phyloP scores from a whole-genome alignment of 2,888 invertebrate genomes.

The Zaprionus bogoriensis region DNA sequence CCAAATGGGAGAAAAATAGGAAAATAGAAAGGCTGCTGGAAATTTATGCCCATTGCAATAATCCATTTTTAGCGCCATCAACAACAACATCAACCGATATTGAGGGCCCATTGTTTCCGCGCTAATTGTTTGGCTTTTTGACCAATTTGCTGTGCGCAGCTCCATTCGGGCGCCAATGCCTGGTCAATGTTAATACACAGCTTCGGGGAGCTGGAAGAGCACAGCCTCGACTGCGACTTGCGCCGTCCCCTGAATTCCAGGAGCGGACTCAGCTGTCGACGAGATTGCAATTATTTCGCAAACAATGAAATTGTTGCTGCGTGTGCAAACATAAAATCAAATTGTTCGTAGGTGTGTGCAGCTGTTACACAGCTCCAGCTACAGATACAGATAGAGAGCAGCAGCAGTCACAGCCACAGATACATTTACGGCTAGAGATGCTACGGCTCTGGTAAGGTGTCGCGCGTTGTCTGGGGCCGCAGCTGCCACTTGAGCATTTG shows the following conservation, averaged over 20 bases:
- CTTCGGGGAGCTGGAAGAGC: too few relatives aligned
- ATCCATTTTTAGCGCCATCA: slow-evolving; percentile 82
- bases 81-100: slow-evolving; percentile 79
- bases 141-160: slow-evolving; percentile 55
- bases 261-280: slow-evolving; percentile 75
- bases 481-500: slow-evolving; percentile 61
- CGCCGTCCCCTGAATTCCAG: neutral
- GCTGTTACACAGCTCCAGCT: slow-evolving; percentile 36
- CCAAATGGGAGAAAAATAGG: slow-evolving; percentile 1
- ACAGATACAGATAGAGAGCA: slow-evolving; percentile 25
- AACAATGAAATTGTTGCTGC: slow-evolving; percentile 81
- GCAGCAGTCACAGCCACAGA: slow-evolving; percentile 12
- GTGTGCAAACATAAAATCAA: slow-evolving; percentile 77
- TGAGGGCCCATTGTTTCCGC: slow-evolving; percentile 82
- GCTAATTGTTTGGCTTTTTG: slow-evolving; percentile 83
- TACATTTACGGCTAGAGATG: slow-evolving; percentile 17
- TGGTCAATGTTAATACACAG: slow-evolving; percentile 1
- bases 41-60: slow-evolving; percentile 82
- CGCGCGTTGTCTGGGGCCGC: slow-evolving; percentile 35
- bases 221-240: neutral
- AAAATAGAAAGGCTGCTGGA: slow-evolving; percentile 53
- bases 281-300: slow-evolving; percentile 81
- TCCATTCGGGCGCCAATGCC: neutral
- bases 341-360: slow-evolving; percentile 58
- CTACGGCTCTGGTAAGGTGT: slow-evolving; percentile 47